A percentile compares a stretch with the other conserved stretches of the same genome.
These are phyloP conservation scores for Chrysolina americana DNA, from an alignment of 2,888 invertebrate species.

Conservation along the genomic window DNA sequence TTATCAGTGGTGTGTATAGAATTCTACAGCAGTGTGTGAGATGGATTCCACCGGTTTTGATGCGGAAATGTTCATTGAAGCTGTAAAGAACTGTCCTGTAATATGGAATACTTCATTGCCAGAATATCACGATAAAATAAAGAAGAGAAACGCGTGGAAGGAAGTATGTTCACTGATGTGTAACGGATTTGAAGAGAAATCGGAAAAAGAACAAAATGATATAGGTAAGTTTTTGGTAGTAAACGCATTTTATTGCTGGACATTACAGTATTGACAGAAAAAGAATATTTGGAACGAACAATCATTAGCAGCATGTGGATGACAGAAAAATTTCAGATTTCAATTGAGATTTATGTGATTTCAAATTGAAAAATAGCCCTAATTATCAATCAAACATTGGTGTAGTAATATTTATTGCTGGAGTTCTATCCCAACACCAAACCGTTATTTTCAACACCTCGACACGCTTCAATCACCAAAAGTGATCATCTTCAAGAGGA, in stretches of 20 bases:
- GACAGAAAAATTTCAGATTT: neutral
- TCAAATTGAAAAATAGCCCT: constrained; percentile 3
- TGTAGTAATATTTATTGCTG: too few relatives aligned
- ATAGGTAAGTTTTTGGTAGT: constrained; percentile 20
- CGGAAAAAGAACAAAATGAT: constrained; percentile 17
- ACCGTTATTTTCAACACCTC: too few relatives aligned
- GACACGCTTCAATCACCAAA: too few relatives aligned
- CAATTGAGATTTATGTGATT: neutral
- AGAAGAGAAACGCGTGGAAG: constrained; percentile 7
- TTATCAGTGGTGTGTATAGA: constrained; percentile 7
- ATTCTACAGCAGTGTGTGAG: neutral
- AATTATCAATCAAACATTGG: neutral
- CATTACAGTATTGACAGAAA: constrained; percentile 4
- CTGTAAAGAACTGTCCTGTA: constrained; percentile 1
- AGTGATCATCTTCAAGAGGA: too few relatives aligned
- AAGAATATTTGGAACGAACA: constrained; percentile 13
- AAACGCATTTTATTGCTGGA: constrained; percentile 16
- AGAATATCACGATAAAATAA: constrained; percentile 14
- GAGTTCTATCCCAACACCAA: too few relatives aligned
- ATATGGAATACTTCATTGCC: constrained; percentile 19
- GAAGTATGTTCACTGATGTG: constrained; percentile 21
- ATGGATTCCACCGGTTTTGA: constrained; percentile 16
- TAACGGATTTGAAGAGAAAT: constrained; percentile 18
- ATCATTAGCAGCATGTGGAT: constrained; percentile 8
- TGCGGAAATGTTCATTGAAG: constrained; percentile 11